Conservation (phyloP, 2,888 invertebrate species). For the Dioctria rufipes region DNA sequence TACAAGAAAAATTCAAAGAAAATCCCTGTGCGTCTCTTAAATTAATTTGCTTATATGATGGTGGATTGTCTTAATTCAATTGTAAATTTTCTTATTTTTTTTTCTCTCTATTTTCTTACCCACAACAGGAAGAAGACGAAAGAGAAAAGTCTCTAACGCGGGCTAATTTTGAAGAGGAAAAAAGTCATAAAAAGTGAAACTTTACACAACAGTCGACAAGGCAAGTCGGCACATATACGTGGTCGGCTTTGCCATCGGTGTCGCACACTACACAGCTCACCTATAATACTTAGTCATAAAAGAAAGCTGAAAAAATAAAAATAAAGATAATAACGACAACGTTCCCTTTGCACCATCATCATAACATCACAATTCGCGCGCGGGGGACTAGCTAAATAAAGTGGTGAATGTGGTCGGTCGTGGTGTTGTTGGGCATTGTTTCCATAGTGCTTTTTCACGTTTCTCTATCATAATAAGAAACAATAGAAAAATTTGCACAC, state of each 20-base stretch:
- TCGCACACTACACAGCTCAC: neutral
- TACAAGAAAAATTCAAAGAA: conserved; percentile 42
- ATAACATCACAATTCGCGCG: neutral
- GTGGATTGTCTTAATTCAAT: conserved; percentile 12
- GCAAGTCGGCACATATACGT: neutral
- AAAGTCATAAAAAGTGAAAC: neutral
- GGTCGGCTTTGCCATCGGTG: neutral
- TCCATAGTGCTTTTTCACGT: neutral
- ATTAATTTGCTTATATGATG: conserved; percentile 23
- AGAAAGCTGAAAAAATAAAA: conserved; percentile 13
- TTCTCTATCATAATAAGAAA: neutral
- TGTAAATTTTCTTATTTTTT: conserved; percentile 21
- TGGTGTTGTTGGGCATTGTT: neutral
- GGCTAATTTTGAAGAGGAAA: neutral
- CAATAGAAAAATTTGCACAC: conserved; percentile 42
- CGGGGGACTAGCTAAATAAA: neutral
- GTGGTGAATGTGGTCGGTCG: conserved; percentile 5
- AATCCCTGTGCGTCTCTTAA: conserved; percentile 29
- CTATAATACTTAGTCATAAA: neutral
- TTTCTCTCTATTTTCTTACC: conserved; percentile 15
- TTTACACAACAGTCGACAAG: neutral
- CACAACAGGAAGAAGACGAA: conserved; percentile 31
- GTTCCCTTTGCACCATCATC: too few relatives aligned
- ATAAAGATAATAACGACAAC: neutral
- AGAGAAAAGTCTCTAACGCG: conserved; percentile 2